phyloP scores from a whole-genome alignment of 2,888 invertebrate genomes.

The Caenorhabditis sp. region DNA sequence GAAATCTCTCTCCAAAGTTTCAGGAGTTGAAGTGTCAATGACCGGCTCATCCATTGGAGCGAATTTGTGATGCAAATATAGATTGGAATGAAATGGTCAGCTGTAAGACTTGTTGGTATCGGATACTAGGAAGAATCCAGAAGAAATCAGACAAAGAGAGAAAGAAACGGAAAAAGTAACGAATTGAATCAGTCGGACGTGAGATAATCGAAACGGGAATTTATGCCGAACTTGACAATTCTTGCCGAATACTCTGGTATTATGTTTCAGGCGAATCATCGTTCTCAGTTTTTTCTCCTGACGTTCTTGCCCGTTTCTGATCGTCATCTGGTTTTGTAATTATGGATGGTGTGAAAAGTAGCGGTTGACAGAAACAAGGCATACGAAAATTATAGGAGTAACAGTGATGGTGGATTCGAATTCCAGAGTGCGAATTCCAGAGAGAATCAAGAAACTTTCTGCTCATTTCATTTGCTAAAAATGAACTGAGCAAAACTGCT shows the following conservation, averaged over 20 bases:
- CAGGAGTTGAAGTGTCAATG: constrained; percentile 81
- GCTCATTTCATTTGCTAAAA: too few relatives aligned
- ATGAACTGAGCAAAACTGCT: constrained; percentile 23
- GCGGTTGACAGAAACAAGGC: constrained; percentile 39
- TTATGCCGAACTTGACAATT: constrained; percentile 64
- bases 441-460: background rate
- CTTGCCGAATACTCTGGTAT: constrained; percentile 65
- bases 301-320: constrained; percentile 45
- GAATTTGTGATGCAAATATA: background rate
- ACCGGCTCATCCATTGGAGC: constrained; percentile 68
- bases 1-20: constrained; percentile 80
- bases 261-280: constrained; percentile 60
- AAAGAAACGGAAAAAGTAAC: constrained; percentile 37
- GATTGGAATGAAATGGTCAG: constrained; percentile 33
- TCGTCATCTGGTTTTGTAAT: constrained; percentile 64
- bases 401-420: constrained; percentile 19
- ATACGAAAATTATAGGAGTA: constrained; percentile 61
- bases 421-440: background rate
- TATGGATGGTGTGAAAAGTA: constrained; percentile 46
- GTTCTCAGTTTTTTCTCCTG: constrained; percentile 38
- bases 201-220: constrained; percentile 66
- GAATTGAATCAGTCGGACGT: constrained; percentile 62
- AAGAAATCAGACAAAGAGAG: constrained; percentile 31
- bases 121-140: constrained; percentile 18
- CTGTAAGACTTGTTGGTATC: constrained; percentile 23